Percentiles rank a stretch among this genome's conserved stretches.
Conservation (phyloP, 2,888 invertebrate species). For the Camptogramma bilineatum region DNA sequence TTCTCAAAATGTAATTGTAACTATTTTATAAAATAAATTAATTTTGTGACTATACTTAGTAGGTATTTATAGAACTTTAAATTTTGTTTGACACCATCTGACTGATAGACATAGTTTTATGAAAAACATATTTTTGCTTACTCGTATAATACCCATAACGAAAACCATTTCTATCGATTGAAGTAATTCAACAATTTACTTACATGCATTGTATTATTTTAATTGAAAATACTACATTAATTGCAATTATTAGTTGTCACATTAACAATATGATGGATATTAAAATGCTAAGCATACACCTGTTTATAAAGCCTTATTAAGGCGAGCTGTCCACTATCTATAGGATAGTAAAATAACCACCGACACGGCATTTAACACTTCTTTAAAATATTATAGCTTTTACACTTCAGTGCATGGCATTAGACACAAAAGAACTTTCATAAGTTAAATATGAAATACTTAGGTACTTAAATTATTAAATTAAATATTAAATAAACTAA, state of each 20-base stretch:
- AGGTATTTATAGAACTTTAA: too few species aligned
- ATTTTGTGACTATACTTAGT: too few species aligned
- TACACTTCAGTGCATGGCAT: background rate
- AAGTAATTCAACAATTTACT: background rate
- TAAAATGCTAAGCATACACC: constrained; percentile 6
- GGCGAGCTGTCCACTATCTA: background rate
- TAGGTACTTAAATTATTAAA: too few species aligned
- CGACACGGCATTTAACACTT: background rate
- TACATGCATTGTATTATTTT: background rate
- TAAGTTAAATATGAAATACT: background rate
- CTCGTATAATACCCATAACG: too few species aligned
- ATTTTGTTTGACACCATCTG: too few species aligned
- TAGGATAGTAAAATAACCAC: background rate
- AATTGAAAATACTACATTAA: background rate
- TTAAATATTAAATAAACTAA: too few species aligned
- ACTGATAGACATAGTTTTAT: too few species aligned
- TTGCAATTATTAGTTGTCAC: background rate
- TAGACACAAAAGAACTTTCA: background rate
- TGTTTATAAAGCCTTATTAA: constrained; percentile 4
- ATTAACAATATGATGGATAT: constrained; percentile 1
- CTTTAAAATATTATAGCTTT: background rate
- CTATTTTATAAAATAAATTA: too few species aligned
- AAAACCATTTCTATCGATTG: background rate
- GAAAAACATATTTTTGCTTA: too few species aligned
- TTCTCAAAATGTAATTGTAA: too few species aligned